These are phyloP conservation scores for Porites lutea DNA, from an alignment of 64 coral and sea anemone species.

Conservation along the genomic window DNA sequence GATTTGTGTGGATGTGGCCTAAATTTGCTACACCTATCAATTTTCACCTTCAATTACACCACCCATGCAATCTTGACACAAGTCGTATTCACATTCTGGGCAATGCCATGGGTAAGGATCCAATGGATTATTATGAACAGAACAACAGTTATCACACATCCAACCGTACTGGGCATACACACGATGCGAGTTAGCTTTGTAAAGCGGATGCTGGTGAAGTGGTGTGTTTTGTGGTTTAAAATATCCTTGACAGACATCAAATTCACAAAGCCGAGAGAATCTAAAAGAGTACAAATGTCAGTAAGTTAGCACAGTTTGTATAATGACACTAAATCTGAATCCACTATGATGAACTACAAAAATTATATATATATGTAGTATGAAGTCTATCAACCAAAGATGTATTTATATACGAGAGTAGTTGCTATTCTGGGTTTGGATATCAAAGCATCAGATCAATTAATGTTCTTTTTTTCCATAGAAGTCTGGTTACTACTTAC, in stretches of 20 bases:
- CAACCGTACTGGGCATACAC: conserved; percentile 85
- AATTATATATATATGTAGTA: too few relatives aligned
- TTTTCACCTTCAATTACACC: conserved; percentile 39
- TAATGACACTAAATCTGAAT: too few relatives aligned
- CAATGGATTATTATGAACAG: conserved; percentile 32
- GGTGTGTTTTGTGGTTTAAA: conserved; percentile 52
- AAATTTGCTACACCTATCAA: background rate
- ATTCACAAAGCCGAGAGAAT: conserved; percentile 74
- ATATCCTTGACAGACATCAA: conserved; percentile 83
- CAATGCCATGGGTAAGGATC: conserved; percentile 91
- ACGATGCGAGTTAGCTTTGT: conserved; percentile 75
- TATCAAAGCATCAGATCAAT: too few relatives aligned
- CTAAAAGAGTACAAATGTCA: conserved; percentile 31
- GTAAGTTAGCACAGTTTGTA: too few relatives aligned
- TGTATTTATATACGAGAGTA: too few relatives aligned
- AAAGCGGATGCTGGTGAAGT: conserved; percentile 72
- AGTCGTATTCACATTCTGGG: conserved; percentile 84
- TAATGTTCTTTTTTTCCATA: too few relatives aligned
- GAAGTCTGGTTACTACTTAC: too few relatives aligned
- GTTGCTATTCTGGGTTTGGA: too few relatives aligned
- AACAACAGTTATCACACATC: conserved; percentile 91
- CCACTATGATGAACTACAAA: too few relatives aligned
- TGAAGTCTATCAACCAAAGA: too few relatives aligned
- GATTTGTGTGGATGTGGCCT: too few relatives aligned
- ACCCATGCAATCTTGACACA: conserved; percentile 85